Conservation (phyloP, 2,888 invertebrate species). For the Sinhomidia bicolor region DNA sequence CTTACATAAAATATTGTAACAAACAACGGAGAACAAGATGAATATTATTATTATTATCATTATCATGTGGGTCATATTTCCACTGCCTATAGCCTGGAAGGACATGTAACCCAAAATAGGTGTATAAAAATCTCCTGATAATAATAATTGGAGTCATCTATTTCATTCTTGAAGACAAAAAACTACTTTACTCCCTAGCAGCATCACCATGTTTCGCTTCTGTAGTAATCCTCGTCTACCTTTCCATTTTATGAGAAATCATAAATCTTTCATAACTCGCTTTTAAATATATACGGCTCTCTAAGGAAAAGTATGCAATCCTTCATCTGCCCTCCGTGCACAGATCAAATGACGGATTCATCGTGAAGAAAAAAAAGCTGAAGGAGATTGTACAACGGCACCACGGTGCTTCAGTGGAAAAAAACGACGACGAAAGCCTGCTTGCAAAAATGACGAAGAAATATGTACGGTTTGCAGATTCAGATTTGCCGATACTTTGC, state of each 20-base stretch:
- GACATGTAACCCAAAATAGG: no score
- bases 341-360: conserved; percentile 45
- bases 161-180: conserved; percentile 5
- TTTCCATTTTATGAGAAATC: conserved; percentile 54
- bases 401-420: no score
- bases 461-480: background rate
- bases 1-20: background rate
- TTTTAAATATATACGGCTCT: conserved; percentile 62
- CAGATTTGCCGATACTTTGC: conserved; percentile 1
- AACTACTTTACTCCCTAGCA: background rate
- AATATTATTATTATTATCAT: background rate
- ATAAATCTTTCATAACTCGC: conserved; percentile 70
- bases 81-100: no score
- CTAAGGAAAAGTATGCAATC: conserved; percentile 47
- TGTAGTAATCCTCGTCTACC: background rate
- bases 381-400: no score
- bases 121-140: background rate
- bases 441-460: no score
- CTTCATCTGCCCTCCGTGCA: background rate
- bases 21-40: background rate
- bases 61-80: conserved; percentile 19
- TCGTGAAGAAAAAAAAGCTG: background rate
- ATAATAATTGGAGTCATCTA: conserved; percentile 48
- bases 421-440: no score
- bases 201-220: conserved; percentile 17